phyloP scores from a whole-genome alignment of 2,888 invertebrate genomes.

The Cerastis rubricosa region DNA sequence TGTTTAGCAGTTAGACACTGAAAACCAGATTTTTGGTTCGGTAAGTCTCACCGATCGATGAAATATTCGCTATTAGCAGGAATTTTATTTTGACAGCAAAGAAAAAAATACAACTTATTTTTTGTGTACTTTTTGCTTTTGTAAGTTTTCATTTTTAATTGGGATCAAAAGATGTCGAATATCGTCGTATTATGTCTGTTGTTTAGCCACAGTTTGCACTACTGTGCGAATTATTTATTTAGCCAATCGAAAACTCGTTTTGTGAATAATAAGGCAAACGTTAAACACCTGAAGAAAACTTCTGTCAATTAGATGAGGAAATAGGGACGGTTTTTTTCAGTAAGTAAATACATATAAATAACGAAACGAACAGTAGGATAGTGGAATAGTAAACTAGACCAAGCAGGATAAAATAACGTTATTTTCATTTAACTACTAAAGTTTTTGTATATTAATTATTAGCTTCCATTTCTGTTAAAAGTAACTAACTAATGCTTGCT shows the following conservation, averaged over 20 bases:
- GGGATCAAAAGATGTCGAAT: not conserved
- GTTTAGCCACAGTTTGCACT: slow-evolving; percentile 52
- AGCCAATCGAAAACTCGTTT: slow-evolving; percentile 27
- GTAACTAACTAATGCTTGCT: not conserved
- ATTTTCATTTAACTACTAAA: not conserved
- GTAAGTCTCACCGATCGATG: slow-evolving; percentile 24
- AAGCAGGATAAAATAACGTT: not conserved
- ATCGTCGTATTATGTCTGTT: no score
- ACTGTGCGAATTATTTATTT: slow-evolving; percentile 58
- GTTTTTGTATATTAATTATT: slow-evolving; percentile 9
- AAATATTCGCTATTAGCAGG: not conserved
- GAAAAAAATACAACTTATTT: not conserved
- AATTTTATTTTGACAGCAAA: slow-evolving; percentile 4
- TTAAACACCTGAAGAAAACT: slow-evolving; percentile 16
- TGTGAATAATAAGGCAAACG: slow-evolving; percentile 9
- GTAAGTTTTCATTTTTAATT: not conserved
- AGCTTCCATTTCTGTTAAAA: slow-evolving; percentile 2
- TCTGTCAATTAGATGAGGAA: not conserved
- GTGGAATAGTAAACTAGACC: not conserved
- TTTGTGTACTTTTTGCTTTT: not conserved
- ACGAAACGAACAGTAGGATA: no score
- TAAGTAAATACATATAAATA: no score
- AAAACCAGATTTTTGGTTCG: slow-evolving; percentile 26
- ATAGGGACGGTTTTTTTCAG: not conserved
- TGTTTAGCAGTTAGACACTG: slow-evolving; percentile 45